Evolutionary conservation across 2,113 vertebrate genomes (phyloP).

Genomic region (Ginglymostoma cirratum): DNA sequence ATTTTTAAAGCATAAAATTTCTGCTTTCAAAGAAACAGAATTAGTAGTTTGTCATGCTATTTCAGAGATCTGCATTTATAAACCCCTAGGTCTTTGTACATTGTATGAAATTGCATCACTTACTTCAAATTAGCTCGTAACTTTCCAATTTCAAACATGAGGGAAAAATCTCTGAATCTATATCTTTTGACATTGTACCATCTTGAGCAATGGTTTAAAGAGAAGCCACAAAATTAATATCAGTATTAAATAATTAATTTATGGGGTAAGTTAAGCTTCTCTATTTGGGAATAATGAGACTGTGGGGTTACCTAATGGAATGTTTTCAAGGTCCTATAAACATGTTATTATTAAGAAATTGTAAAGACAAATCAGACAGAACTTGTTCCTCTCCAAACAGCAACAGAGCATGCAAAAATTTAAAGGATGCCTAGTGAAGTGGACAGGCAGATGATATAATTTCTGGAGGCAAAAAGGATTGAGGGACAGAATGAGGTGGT

Average conservation of each 20-base stretch:
- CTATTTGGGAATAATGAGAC: not conserved
- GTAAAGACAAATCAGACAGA: not conserved
- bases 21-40: not conserved
- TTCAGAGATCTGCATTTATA: not conserved
- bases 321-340: not conserved
- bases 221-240: not conserved
- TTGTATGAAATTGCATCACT: not conserved
- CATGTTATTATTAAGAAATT: not conserved
- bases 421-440: not conserved
- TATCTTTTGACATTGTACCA: not conserved
- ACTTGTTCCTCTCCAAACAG: not conserved
- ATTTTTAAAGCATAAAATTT: too few relatives aligned
- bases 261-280: not conserved
- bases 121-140: not conserved
- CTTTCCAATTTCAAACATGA: not conserved
- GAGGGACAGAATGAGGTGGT: not conserved
- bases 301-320: not conserved
- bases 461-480: not conserved
- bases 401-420: not conserved
- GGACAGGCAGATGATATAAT: not conserved
- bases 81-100: not conserved
- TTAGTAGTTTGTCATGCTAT: not conserved
- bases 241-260: not conserved
- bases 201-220: too few relatives aligned
- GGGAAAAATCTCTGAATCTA: not conserved